Percentiles rank a stretch among this genome's conserved stretches.
Conservation (phyloP, 2,797 vertebrate genomes). For the Sphenopsis melanotis region DNA sequence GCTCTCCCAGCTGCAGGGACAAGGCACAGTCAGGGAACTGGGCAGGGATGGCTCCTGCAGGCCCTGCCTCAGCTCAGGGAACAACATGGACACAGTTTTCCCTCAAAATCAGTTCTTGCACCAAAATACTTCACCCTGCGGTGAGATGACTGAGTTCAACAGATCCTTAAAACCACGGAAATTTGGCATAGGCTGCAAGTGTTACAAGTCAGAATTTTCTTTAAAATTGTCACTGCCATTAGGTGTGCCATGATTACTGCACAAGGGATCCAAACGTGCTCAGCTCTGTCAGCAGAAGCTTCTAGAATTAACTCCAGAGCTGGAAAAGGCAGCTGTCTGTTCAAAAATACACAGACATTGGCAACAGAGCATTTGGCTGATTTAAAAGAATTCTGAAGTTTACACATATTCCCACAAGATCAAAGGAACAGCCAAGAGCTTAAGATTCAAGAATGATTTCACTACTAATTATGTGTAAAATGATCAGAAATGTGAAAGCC, state of each 20-base stretch:
- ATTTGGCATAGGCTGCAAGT: neutral
- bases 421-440: neutral
- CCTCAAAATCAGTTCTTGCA: neutral
- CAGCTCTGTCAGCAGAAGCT: neutral
- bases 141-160: rapidly evolving
- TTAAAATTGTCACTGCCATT: neutral
- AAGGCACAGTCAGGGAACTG: neutral
- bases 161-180: neutral
- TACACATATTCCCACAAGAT: neutral
- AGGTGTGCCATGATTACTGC: neutral
- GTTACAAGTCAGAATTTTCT: neutral
- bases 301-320: neutral
- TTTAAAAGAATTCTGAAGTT: neutral
- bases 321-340: neutral
- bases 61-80: neutral
- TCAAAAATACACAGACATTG: neutral
- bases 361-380: neutral
- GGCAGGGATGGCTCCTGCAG: neutral
- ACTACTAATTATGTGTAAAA: neutral
- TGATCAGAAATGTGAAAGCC: neutral
- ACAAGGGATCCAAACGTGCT: neutral
- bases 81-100: rapidly evolving
- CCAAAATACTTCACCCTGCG: neutral
- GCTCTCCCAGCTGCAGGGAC: slow-evolving; percentile 84
- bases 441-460: neutral